Percentiles rank a stretch among this genome's conserved stretches.
Conservation (phyloP, 2,888 invertebrate genomes). For the Oxycera nigricornis region DNA sequence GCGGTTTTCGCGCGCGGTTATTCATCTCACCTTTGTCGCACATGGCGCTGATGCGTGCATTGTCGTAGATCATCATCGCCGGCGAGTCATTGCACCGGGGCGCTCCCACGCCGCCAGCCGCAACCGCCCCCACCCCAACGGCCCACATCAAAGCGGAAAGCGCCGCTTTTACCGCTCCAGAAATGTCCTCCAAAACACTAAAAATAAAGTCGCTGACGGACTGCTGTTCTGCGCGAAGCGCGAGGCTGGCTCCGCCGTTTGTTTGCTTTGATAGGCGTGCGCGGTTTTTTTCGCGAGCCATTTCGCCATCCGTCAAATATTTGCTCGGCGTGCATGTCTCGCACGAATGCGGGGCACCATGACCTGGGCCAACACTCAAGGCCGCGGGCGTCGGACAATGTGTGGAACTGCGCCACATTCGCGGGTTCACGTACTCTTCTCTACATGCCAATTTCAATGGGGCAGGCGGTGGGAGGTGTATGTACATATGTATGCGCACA, state of each 20-base stretch:
- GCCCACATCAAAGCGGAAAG: conserved; percentile 28
- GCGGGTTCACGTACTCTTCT: not conserved
- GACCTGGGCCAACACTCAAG: conserved; percentile 37
- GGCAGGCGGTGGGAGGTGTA: too few species aligned
- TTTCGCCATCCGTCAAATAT: conserved; percentile 36
- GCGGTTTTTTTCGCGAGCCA: conserved; percentile 12
- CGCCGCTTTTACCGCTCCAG: conserved; percentile 27
- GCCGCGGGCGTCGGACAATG: not conserved
- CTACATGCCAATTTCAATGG: too few species aligned
- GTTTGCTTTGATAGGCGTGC: not conserved
- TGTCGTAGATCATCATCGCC: conserved; percentile 32
- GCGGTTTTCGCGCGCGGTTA: conserved; percentile 17
- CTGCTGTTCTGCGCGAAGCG: not conserved
- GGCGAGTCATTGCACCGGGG: conserved; percentile 14
- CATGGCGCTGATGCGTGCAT: conserved; percentile 16
- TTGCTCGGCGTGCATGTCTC: conserved; percentile 22
- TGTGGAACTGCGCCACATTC: not conserved
- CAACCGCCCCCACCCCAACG: not conserved
- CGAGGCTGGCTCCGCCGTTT: conserved; percentile 10
- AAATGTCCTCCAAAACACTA: conserved; percentile 35
- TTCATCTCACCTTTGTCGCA: conserved; percentile 38
- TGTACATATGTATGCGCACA: too few species aligned
- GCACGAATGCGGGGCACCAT: conserved; percentile 22
- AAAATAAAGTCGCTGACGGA: conserved; percentile 15
- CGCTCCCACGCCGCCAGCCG: not conserved